A percentile compares a stretch with the other conserved stretches of the same genome.
phyloP scores from a whole-genome alignment of 64 coral and sea anemone species.

The Anthopleura sola region DNA sequence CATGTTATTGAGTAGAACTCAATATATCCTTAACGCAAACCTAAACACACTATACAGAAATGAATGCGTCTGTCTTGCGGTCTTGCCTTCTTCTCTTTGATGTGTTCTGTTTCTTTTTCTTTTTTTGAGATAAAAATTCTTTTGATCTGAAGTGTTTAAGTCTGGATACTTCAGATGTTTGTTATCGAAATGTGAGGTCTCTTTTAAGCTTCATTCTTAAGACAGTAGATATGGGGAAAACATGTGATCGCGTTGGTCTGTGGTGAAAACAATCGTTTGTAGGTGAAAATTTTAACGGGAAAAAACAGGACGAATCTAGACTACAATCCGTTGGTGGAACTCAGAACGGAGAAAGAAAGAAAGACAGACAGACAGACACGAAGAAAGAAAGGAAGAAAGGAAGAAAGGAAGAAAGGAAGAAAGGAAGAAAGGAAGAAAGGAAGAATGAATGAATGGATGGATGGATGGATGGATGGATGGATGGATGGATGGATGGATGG shows the following conservation, averaged over 20 bases:
- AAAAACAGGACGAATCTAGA: background rate
- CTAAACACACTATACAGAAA: background rate
- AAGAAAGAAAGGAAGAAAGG: no score
- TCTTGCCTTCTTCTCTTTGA: background rate
- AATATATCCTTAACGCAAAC: background rate
- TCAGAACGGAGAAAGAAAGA: no score
- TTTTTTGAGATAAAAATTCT: background rate
- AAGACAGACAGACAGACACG: no score
- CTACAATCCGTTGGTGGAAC: no score
- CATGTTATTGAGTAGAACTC: background rate
- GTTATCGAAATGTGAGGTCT: no score
- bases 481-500: no score
- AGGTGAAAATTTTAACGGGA: background rate
- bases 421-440: no score
- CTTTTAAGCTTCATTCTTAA: no score
- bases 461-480: no score
- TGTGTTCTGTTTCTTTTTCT: background rate
- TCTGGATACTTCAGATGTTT: no score
- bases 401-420: no score
- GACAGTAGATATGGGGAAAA: background rate
- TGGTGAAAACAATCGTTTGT: background rate
- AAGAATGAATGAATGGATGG: no score
- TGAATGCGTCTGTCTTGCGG: background rate
- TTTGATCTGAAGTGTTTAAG: background rate
- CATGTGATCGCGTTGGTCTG: background rate